Evolutionary conservation across 2,113 vertebrate species (phyloP), one percentile per base, ranked within the genome.

Genomic region (Callipepla squamata): DNA sequence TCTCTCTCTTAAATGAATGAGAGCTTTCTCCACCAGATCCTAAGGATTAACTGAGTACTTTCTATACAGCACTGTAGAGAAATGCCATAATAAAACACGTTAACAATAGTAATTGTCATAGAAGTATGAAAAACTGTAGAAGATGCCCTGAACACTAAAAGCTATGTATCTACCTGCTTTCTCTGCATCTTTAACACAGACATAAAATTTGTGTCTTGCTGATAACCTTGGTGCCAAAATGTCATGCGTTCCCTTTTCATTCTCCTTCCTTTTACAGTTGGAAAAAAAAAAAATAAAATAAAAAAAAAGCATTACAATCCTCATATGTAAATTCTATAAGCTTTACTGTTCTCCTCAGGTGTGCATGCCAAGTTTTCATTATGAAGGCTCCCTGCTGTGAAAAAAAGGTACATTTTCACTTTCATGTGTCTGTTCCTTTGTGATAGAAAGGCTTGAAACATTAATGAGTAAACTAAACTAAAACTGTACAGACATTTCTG

Each of bases 381-480:
- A 96, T 94, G 93, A 95, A 95, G 94, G 77, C 53, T 95, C 91
- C 96, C 97, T 9, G 91, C 96, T 97, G 96, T 96, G 96, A 96
- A 94, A 96, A 96, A 97, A 96, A 97, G 95, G 90, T 95, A 96
- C 92, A 90, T 92, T 96, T 97, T 94, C 92, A 93, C 96, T 97
- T 97, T 97, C 94, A 96, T 95, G 96, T 95, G 88, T 94, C 95
- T 97, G 75, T 90, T 96, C 92, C 92, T 96, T 96, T 97, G 95
- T 97, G 95, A 66, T 93, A 90, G 91, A 96, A 95, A 95, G 74
- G 79, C 68, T 92, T 96, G 94, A 95, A 95, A 94, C 92, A 91
- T 97, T 97, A 97, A 97, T 97, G 96, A 97, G 95, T 96, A 95
- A 97, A 97, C 94, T 95, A 96, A 92, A 90, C 91, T 93, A 96